Evolutionary conservation across 1,140 invertebrate genomes (phyloP), one percentile per base, ranked within the genome.

Genomic region (Caenorhabditis remanei): DNA sequence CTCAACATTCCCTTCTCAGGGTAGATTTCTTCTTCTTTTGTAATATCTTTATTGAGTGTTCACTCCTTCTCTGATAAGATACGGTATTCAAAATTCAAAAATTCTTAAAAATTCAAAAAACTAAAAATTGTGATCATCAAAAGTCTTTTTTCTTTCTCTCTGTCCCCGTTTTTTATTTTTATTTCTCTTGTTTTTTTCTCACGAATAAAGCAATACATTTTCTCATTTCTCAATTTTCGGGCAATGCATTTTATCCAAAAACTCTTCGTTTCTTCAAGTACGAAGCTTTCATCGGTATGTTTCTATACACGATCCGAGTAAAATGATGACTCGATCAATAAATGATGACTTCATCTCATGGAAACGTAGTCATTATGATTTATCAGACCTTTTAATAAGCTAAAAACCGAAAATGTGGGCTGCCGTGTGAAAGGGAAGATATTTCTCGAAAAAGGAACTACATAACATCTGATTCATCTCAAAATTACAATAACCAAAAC

Each of bases 201-300:
- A 32, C 9, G 40, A 65, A 48, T 79, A 32, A 79, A 50, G 46
- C 71, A 79, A 79, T 79, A 79, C 21, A 40, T 13, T 14, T 58
- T 21, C 4, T 32, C 24, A 43, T 16, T 79, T 79, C 24, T 71
- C 14, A 79, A 46, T 71, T 71, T 40, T 58, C 61, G 13, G 21
- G 53, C 19, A 79, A 79, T 79, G 71, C n/a, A 53, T 41, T 79
- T 50, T n/a, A 53, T 79, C n/a, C 71, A 79, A 79, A 79, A 79
- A 21, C 53, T 50, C 46, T 79, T 79, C 71, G 46, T 24, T 8
- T 79, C 46, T 21, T 79, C 71, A 4, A 71, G 46, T 41, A 71
- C 65, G 19, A 79, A 79, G 24, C 46, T 79, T 79, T 79, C 71
- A 50, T 13, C 71, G 43, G 71, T 79, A 24, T 21, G 71, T 21